Evolutionary conservation across 2,113 vertebrate genomes (phyloP), one percentile per base, ranked within the genome.

Genomic region (Manacus vitellinus): DNA sequence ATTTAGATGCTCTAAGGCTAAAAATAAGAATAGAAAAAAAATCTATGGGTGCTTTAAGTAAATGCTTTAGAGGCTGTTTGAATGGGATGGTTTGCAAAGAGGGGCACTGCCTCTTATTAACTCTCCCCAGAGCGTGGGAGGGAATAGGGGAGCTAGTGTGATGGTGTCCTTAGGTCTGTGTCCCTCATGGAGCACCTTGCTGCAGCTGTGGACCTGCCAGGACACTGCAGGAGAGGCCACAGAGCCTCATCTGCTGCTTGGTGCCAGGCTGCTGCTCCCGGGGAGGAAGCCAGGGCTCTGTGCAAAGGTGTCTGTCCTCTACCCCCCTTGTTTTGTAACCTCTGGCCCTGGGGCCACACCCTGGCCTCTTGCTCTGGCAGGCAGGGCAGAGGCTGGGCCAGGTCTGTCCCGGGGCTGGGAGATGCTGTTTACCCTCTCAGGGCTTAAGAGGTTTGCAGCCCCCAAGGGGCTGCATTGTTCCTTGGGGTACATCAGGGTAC

Each of bases 91-190:
- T 46, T 86, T 43, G 81, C 39, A 47, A 51, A 18, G 43, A 54
- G 68, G 19, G 27, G 25, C 10, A 8, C 3, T 24, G 37, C 8
- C 35, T 90, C 37, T 30, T 8, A 9, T 1, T 28, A 37, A 58
- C 19, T 21, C 30, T 76, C 4, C 31, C 52, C 14, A 12, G 37
- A 4, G 21, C 0, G 27, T 24, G 62, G 37, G 59, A 80, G 59
- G 59, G 46, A 70, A 5, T 3, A 20, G 75, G 46, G 76, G 39
- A 47, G 7, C 8, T 8, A 4, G 31, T 1, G 1, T 1, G 1
- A 4, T 4, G 39, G 19, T 70, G 59, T 66, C 28, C 28, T 47
- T 47, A 12, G 31, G 6, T 44, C 54, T 43, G 74, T 33, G 25
- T 47, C 30, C 21, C 28, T 14, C 12, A 0, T 1, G 5, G 27